Evolutionary conservation across 2,797 vertebrate genomes (phyloP).

Genomic region (Margarornis squamiger): DNA sequence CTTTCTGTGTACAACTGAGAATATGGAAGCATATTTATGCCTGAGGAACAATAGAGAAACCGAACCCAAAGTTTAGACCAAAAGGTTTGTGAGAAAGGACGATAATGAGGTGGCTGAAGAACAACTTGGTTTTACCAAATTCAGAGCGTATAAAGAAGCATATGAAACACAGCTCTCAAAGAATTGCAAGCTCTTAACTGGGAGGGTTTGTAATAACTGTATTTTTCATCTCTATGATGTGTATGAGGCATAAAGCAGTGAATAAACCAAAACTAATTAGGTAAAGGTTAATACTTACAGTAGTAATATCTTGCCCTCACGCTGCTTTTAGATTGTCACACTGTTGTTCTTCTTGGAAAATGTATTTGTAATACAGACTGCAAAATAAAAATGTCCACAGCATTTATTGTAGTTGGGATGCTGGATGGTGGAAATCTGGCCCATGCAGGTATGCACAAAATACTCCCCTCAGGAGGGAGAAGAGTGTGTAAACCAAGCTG

Average conservation of each 20-base stretch:
- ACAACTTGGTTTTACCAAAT: neutral
- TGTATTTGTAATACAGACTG: neutral
- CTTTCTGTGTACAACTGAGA: neutral
- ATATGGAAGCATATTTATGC: neutral
- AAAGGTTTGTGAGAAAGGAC: neutral
- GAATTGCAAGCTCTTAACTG: neutral
- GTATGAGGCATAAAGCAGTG: neutral
- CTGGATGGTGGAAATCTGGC: neutral
- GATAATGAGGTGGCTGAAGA: neutral
- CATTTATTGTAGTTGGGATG: neutral
- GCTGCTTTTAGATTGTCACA: neutral
- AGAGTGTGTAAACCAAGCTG: neutral
- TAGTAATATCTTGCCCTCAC: neutral
- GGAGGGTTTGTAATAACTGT: neutral
- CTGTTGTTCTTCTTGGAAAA: neutral
- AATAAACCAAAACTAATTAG: neutral
- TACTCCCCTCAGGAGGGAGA: rapidly evolving
- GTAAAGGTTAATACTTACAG: neutral
- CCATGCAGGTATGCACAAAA: neutral
- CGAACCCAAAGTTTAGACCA: neutral
- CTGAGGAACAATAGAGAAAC: neutral
- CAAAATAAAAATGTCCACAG: neutral
- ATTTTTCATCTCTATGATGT: neutral
- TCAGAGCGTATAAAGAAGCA: neutral
- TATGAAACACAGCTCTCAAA: neutral